Conservation (phyloP, 2,888 invertebrate species). For the Nephrotoma flavescens region DNA sequence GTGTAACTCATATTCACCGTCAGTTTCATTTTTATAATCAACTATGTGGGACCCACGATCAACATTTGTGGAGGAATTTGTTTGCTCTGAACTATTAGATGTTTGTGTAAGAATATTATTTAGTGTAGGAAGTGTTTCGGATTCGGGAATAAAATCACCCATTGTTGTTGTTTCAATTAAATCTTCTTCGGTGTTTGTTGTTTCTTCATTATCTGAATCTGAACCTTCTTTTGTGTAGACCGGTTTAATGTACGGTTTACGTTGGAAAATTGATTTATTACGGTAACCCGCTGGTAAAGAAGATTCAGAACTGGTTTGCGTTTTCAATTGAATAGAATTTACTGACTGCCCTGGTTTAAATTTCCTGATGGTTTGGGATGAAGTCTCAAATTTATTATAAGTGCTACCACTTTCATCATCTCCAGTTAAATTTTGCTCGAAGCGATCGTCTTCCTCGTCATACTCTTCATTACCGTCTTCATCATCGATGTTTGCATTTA, state of each 20-base stretch:
- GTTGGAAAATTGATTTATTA: neutral
- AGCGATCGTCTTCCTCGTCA: neutral
- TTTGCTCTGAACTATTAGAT: neutral
- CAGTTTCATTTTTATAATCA: neutral
- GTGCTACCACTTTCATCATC: neutral
- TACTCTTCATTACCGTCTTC: neutral
- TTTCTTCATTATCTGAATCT: neutral
- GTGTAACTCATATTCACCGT: neutral
- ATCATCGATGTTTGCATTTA: neutral
- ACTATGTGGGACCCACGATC: neutral
- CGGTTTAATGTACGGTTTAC: neutral
- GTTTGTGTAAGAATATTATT: neutral
- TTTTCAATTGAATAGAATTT: neutral
- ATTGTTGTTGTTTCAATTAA: neutral
- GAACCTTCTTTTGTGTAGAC: neutral
- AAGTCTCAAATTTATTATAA: neutral
- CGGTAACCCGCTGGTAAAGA: neutral
- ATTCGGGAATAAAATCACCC: neutral
- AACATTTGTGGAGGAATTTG: neutral
- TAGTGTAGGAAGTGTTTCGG: neutral
- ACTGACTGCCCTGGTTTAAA: neutral
- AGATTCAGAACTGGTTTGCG: neutral
- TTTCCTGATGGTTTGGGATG: neutral
- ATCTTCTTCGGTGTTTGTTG: neutral
- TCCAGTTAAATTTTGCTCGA: neutral